These are phyloP conservation scores for Drosophila cardini DNA, from an alignment of 1,140 invertebrate genomes.

Conservation along the genomic window DNA sequence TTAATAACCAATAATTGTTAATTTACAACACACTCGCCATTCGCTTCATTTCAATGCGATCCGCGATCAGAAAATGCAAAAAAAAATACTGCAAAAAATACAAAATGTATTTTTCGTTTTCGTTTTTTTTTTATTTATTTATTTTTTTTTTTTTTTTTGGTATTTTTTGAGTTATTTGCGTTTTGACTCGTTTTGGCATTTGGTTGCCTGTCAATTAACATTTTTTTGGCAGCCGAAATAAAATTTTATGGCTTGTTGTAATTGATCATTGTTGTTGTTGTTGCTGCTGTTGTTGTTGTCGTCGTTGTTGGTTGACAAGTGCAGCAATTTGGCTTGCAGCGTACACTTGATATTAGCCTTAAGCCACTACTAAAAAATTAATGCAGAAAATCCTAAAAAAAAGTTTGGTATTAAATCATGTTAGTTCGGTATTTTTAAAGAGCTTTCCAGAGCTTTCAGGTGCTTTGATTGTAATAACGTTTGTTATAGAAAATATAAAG, in stretches of 20 bases:
- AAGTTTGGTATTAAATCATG: too few relatives aligned
- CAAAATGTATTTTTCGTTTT: slow-evolving; percentile 2
- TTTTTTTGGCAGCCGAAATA: slow-evolving; percentile 37
- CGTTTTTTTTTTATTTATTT: background rate
- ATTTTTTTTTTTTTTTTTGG: slow-evolving; percentile 21
- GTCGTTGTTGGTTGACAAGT: background rate
- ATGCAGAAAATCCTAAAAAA: too few relatives aligned
- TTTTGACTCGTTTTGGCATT: slow-evolving; percentile 71
- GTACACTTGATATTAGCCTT: background rate
- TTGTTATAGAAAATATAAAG: too few relatives aligned
- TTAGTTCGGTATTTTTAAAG: too few relatives aligned
- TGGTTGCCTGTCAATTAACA: slow-evolving; percentile 69
- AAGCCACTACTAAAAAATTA: too few relatives aligned
- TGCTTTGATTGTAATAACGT: too few relatives aligned
- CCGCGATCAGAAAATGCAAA: background rate
- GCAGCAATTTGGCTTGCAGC: background rate
- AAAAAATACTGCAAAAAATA: slow-evolving; percentile 19
- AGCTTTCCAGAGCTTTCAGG: too few relatives aligned
- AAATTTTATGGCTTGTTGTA: slow-evolving; percentile 27
- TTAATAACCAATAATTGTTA: slow-evolving; percentile 84
- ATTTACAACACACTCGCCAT: slow-evolving; percentile 75
- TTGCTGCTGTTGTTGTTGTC: background rate
- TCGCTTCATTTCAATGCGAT: slow-evolving; percentile 17
- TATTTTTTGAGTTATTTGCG: slow-evolving; percentile 63
- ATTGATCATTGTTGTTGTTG: slow-evolving; percentile 8